These are phyloP conservation scores for Sarcoramphus papa DNA, from an alignment of 2,797 vertebrate species.

Conservation along the genomic window DNA sequence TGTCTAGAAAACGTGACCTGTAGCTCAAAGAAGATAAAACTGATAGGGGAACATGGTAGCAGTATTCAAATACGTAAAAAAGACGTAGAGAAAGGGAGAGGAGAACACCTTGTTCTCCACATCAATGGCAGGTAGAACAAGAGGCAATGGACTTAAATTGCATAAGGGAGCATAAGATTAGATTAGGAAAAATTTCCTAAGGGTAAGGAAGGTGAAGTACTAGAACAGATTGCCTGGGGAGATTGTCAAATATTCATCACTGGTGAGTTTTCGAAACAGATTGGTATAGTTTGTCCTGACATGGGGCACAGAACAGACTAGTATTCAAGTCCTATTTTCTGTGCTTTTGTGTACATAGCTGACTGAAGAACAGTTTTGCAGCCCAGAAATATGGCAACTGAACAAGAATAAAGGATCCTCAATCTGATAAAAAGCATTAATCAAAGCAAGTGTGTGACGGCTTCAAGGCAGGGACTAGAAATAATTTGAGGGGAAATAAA, in stretches of 20 bases:
- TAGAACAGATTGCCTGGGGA: background rate
- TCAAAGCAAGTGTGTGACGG: background rate
- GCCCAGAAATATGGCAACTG: background rate
- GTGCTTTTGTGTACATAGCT: background rate
- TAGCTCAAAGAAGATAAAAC: background rate
- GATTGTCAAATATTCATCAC: background rate
- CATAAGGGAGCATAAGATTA: background rate
- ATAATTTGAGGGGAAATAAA: constrained; percentile 1
- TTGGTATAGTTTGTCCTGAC: background rate
- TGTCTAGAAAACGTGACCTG: background rate
- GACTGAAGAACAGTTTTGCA: background rate
- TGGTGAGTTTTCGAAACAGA: background rate
- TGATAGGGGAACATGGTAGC: background rate
- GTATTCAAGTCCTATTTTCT: background rate
- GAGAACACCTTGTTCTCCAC: background rate
- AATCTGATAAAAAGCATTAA: background rate
- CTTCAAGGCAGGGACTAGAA: background rate
- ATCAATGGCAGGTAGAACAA: background rate
- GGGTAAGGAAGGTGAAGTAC: background rate
- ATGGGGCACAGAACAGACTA: background rate
- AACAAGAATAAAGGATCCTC: background rate
- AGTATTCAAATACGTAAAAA: background rate
- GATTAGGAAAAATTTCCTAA: background rate
- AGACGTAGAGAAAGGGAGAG: background rate
- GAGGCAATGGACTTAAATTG: background rate